A percentile compares a stretch with the other conserved stretches of the same genome.
phyloP scores from a whole-genome alignment of 2,113 vertebrate species.

The Onychorhynchus coronatus region DNA sequence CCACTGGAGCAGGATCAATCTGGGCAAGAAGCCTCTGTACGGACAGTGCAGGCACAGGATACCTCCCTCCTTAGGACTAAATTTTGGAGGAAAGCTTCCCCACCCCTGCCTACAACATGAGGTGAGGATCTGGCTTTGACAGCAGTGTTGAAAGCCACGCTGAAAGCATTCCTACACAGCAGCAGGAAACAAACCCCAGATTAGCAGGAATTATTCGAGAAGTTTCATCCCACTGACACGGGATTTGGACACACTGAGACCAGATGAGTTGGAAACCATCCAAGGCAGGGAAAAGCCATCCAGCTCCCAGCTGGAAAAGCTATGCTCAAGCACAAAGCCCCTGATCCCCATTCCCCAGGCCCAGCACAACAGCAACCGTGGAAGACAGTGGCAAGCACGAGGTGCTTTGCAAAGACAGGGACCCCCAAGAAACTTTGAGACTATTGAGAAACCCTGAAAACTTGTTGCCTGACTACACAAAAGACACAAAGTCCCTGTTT shows the following conservation, averaged over 20 bases:
- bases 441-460: background rate
- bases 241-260: background rate
- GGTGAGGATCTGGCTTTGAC: background rate
- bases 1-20: background rate
- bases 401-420: background rate
- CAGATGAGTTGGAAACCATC: background rate
- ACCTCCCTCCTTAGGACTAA: background rate
- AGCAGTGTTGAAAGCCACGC: background rate
- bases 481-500: background rate
- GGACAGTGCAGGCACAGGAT: background rate
- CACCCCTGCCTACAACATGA: background rate
- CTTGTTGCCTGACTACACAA: background rate
- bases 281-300: background rate
- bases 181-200: background rate
- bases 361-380: background rate
- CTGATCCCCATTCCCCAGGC: fast-evolving
- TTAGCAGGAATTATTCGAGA: background rate
- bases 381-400: background rate
- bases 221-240: background rate
- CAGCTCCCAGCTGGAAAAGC: background rate
- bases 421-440: background rate
- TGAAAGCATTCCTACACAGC: background rate
- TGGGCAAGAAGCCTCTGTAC: fast-evolving
- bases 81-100: background rate
- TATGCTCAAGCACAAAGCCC: fast-evolving